phyloP scores from a whole-genome alignment of 2,797 vertebrate genomes.

The Alosa sapidissima region DNA sequence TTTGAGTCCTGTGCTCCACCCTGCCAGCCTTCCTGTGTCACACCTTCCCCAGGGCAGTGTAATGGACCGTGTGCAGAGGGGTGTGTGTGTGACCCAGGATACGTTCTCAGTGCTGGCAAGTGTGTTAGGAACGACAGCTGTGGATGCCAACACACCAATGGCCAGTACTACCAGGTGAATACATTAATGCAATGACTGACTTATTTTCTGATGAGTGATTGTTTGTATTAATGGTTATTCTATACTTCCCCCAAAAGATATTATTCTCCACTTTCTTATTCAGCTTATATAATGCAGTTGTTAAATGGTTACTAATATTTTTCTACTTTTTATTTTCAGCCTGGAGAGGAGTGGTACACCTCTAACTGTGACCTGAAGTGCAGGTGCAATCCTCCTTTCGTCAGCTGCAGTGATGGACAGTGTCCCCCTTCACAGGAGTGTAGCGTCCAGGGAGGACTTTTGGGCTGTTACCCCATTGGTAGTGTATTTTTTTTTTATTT shows the following conservation, averaged over 20 bases:
- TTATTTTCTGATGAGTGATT: no score
- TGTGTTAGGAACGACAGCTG: constrained; percentile 65
- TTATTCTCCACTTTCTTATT: not conserved
- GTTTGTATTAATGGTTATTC: no score
- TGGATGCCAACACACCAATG: constrained; percentile 65
- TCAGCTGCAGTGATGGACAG: constrained; percentile 59
- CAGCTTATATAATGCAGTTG: not conserved
- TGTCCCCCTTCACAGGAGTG: constrained; percentile 72
- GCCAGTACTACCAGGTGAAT: constrained; percentile 69
- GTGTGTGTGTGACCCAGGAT: constrained; percentile 73
- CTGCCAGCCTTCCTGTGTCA: constrained; percentile 72
- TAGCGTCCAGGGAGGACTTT: constrained; percentile 65
- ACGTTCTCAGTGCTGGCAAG: constrained; percentile 68
- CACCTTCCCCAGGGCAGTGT: constrained; percentile 54
- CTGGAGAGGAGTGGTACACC: constrained; percentile 73
- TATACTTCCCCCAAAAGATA: no score
- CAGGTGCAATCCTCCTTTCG: constrained; percentile 61
- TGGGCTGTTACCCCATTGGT: constrained; percentile 76
- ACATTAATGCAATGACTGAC: no score
- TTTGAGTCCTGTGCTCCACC: constrained; percentile 69
- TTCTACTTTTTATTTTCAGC: constrained; percentile 55
- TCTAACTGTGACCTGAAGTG: constrained; percentile 73
- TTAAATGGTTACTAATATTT: not conserved
- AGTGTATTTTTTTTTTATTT: constrained; percentile 31
- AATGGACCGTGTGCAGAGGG: constrained; percentile 67